Conservation (phyloP, 2,113 vertebrate genomes). For the Pedionomus torquatus region DNA sequence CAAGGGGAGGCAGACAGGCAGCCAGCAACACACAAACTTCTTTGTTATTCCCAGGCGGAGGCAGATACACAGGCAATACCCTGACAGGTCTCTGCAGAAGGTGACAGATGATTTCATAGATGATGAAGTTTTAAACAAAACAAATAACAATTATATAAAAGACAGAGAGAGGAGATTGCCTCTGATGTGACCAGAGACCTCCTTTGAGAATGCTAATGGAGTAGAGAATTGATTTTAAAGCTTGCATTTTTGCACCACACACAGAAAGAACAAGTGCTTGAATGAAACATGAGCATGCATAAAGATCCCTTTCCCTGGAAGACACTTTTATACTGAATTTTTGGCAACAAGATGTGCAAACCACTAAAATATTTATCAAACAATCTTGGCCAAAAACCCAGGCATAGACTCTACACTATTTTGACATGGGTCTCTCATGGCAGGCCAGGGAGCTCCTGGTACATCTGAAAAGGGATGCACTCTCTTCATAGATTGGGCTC, state of each 20-base stretch:
- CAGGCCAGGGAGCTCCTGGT: not conserved
- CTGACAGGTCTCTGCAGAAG: not conserved
- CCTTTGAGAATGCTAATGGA: slow-evolving; percentile 32
- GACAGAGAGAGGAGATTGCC: not conserved
- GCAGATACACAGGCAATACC: not conserved
- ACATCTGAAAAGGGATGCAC: not conserved
- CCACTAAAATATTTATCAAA: slow-evolving; percentile 33
- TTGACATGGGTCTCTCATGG: not conserved
- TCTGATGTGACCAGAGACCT: slow-evolving; percentile 23
- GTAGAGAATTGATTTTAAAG: slow-evolving; percentile 20
- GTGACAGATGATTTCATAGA: not conserved
- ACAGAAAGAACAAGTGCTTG: not conserved
- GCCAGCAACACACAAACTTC: not conserved
- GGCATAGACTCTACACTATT: not conserved
- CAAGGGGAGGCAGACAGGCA: not conserved
- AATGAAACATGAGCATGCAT: slow-evolving; percentile 48
- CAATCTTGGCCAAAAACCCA: not conserved
- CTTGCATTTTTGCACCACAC: not conserved
- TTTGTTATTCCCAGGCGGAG: not conserved
- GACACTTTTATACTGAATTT: not conserved
- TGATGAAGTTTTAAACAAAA: slow-evolving; percentile 17
- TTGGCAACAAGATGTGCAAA: not conserved
- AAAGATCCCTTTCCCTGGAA: slow-evolving; percentile 12
- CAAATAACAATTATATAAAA: not conserved
- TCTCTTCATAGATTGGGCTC: not conserved